Base-by-base conservation (phyloP, 2,113 vertebrate species). In the Potamarius usumacintae region DNA sequence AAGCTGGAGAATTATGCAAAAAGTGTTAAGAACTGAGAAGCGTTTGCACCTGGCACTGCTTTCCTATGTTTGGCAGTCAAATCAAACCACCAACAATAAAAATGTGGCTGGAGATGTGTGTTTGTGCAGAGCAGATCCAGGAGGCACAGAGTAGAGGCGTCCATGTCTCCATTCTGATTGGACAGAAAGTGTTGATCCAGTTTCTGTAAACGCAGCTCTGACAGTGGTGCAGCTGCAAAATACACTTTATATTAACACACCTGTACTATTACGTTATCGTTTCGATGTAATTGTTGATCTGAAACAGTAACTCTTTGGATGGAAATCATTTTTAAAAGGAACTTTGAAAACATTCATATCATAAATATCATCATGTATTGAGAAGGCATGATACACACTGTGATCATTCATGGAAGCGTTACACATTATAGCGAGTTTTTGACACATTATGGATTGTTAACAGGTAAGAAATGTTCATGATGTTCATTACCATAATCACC, bases 61-160 rank as follows among this genome's bases (percentile, higher is more conserved):
- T 53, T 72, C 74, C 22, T 77, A 60, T 14, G 82, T 89, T 91
- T 86, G 87, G 78, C 88, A 88, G 85, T 86, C 87, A 91, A 91
- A 91, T 91, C 81, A 86, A 69, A 82, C 79, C 87, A 87, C 87
- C 85, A 91, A 87, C 82, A 48, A 85, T 89, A 86, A 78, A 81
- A 86, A 72, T 85, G 84, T 60, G 77, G 81, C 87, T 42, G 80
- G 52, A 72, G 79, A 69, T 74, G 12, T 22, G 17, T 62, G 79
- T 53, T 8, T 63, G 74, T 85, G 58, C 20, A 83, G 42, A 57
- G 63, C n/a, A 82, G 52, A 82, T 65, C 20, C 69, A 83, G 85
- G 34, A 82, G 42, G 63, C 22, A 10, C 25, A 67, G 1, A 50
- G 20, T 2, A 22, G 34, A 82, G 27, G 25, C n/a, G 10, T 53